Evolutionary conservation across 1,140 invertebrate genomes (phyloP), one percentile per base, ranked within the genome.

Genomic region (Drosophila chauvacae): DNA sequence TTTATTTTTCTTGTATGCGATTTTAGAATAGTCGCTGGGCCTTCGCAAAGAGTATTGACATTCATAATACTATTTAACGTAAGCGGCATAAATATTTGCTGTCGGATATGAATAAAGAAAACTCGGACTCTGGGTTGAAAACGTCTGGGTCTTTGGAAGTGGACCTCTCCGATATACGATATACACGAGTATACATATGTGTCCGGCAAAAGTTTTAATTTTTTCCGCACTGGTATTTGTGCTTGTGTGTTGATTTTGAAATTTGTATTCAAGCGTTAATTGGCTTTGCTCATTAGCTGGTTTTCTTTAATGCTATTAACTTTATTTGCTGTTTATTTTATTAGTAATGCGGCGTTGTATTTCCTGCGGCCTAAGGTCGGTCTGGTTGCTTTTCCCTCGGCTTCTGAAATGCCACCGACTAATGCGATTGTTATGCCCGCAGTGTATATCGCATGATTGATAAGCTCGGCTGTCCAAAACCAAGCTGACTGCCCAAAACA

Each of bases 301-400:
- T 71, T 75, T 77, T 75, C 78, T 88, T 84, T 87, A 87, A 87
- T 88, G 80, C 84, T 84, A 90, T 88, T 88, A 88, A 88, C 73
- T 84, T 88, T 84, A 90, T 88, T 88, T 88, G 80, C 80, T 81
- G 85, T 88, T 88, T 84, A 84, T 84, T 88, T 90, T 88, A 90
- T 88, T 90, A 90, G 77, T 84, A 88, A 88, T 81, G 55, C 76
- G 61, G 72, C 77, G 65, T 77, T 84, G 84, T 90, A 69, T 88
- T 88, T 88, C 84, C 84, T 88, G 80, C 64, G 84, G 59, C 79
- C 80, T 72, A 68, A 73, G 76, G 70, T 51, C 68, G 44, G 2
- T n/a, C 51, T 2, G 33, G 33, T 13, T 18, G 47, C 58, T 44
- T 57, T 57, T 39, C 23, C 44, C 26, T 41, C 48, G 28, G 26